These are phyloP conservation scores for Cylloceria caligata DNA, from an alignment of 2,888 invertebrate genomes.

Conservation along the genomic window DNA sequence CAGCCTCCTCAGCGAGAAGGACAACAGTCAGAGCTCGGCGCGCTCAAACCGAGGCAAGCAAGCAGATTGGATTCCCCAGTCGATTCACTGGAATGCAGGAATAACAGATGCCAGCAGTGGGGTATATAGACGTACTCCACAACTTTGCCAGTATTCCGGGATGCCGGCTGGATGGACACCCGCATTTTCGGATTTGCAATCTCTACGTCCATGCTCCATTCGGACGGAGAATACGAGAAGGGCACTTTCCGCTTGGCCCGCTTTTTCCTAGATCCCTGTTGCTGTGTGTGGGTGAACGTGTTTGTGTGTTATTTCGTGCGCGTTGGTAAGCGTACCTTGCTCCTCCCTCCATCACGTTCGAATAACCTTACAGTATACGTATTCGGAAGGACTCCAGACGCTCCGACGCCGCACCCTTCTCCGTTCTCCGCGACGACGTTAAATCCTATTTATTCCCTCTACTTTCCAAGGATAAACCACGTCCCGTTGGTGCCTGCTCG, in stretches of 20 bases:
- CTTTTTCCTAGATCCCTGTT: conserved; percentile 60
- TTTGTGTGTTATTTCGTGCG: not conserved
- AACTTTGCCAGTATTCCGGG: conserved; percentile 19
- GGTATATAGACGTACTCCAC: conserved; percentile 51
- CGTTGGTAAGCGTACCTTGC: conserved; percentile 4
- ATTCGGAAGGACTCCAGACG: conserved; percentile 59
- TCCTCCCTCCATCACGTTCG: conserved; percentile 41
- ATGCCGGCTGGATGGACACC: conserved; percentile 30
- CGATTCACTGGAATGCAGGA: conserved; percentile 81
- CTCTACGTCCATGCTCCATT: conserved; percentile 65
- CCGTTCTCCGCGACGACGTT: conserved; percentile 55
- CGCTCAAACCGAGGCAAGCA: conserved; percentile 74
- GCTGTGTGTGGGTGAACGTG: conserved; percentile 24
- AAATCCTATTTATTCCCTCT: conserved; percentile 73
- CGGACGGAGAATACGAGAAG: conserved; percentile 55
- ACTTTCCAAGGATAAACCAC: conserved; percentile 72
- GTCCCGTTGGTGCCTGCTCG: conserved; percentile 47
- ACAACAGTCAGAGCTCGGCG: conserved; percentile 41
- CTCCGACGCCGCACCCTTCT: conserved; percentile 41
- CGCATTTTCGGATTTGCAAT: conserved; percentile 77
- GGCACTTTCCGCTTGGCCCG: conserved; percentile 54
- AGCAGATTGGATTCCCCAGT: conserved; percentile 81
- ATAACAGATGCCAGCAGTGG: conserved; percentile 77
- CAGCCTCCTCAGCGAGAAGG: not conserved
- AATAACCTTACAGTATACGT: conserved; percentile 39